phyloP scores from a whole-genome alignment of 2,888 invertebrate species.

The Liposcelis brunnea region DNA sequence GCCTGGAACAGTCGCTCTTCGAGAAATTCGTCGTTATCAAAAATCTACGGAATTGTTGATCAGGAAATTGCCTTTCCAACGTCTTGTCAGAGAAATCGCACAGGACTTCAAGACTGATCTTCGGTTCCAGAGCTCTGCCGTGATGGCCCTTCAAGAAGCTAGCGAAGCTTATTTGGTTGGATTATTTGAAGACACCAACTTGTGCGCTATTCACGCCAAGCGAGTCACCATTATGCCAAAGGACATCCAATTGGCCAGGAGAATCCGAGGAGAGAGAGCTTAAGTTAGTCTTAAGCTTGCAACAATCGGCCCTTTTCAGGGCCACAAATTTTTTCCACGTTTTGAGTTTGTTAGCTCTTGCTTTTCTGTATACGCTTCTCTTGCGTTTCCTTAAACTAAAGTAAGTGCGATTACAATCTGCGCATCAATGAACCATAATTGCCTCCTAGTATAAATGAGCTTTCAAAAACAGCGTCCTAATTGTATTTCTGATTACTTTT shows the following conservation, averaged over 20 bases:
- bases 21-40: conserved; percentile 45
- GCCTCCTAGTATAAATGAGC: too few relatives aligned
- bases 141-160: conserved; percentile 27
- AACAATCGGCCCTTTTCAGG: conserved; percentile 10
- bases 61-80: conserved; percentile 34
- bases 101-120: conserved; percentile 30
- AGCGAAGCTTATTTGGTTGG: conserved; percentile 40
- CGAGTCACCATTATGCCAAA: conserved; percentile 47
- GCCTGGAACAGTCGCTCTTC: conserved; percentile 48
- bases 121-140: conserved; percentile 27
- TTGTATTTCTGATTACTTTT: too few relatives aligned
- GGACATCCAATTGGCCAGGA: conserved; percentile 36
- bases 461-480: too few relatives aligned
- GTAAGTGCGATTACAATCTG: too few relatives aligned
- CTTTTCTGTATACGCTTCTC: too few relatives aligned
- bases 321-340: conserved; percentile 1
- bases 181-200: conserved; percentile 56
- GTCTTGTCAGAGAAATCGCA: conserved; percentile 35
- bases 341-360: too few relatives aligned
- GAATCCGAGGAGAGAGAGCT: conserved; percentile 19
- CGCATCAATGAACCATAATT: too few relatives aligned
- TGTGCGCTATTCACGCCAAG: conserved; percentile 61
- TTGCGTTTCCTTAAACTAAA: too few relatives aligned
- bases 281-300: conserved; percentile 10
- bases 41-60: conserved; percentile 35